phyloP scores from a whole-genome alignment of 2,888 invertebrate species.

The Eumerus sabulonum region DNA sequence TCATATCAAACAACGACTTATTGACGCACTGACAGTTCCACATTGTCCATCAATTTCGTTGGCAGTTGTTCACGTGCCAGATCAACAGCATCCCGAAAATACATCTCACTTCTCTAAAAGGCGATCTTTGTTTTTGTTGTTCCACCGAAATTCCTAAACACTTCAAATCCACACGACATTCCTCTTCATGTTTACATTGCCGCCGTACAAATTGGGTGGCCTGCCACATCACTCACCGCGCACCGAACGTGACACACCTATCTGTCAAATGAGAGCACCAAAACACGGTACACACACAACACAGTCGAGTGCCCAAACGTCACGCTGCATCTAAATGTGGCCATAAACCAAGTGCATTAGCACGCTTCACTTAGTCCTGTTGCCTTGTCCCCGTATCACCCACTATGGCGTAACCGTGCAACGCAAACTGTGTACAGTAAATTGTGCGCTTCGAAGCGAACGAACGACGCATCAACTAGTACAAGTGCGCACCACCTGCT shows the following conservation, averaged over 20 bases:
- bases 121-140: too few species aligned
- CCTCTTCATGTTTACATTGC: neutral
- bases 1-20: too few species aligned
- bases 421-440: constrained; percentile 37
- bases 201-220: constrained; percentile 62
- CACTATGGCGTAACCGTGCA: constrained; percentile 44
- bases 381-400: constrained; percentile 35
- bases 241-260: constrained; percentile 62
- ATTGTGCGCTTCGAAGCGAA: constrained; percentile 49
- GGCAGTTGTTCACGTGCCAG: too few species aligned
- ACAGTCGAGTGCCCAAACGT: constrained; percentile 15
- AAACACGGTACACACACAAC: constrained; percentile 19
- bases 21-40: too few species aligned
- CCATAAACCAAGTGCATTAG: constrained; percentile 36
- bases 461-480: constrained; percentile 29
- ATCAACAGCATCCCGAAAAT: too few species aligned
- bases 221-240: constrained; percentile 62
- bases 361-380: constrained; percentile 12
- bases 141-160: constrained; percentile 11
- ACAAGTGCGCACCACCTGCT: constrained; percentile 67
- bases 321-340: constrained; percentile 41
- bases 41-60: too few species aligned
- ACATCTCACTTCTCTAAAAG: too few species aligned
- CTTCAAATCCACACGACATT: constrained; percentile 18
- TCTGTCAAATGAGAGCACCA: constrained; percentile 57